Conservation (phyloP, 2,113 vertebrate genomes). For the Melozone crissalis region DNA sequence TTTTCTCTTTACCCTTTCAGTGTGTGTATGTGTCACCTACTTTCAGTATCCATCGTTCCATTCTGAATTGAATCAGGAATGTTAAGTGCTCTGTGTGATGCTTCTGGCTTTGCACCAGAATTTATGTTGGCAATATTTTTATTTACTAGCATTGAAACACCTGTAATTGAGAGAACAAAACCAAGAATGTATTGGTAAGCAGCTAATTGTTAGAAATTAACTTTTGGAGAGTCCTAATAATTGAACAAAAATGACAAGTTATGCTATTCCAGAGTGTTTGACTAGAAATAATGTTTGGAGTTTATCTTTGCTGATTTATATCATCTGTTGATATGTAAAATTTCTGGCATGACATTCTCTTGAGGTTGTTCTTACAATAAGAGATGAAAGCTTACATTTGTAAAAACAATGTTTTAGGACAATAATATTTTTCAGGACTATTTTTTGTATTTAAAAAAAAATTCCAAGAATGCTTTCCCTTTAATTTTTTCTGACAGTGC, state of each 20-base stretch:
- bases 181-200: background rate
- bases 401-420: background rate
- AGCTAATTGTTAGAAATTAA: background rate
- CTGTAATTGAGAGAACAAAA: background rate
- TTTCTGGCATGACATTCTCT: background rate
- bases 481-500: background rate
- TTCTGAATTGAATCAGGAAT: background rate
- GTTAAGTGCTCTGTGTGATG: background rate
- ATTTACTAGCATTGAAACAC: slow-evolving; percentile 5
- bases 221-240: background rate
- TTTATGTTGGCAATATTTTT: background rate
- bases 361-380: background rate
- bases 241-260: background rate
- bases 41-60: background rate
- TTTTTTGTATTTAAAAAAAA: background rate
- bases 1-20: background rate
- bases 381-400: background rate
- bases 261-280: background rate
- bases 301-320: background rate
- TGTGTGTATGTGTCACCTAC: background rate
- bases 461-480: background rate
- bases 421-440: background rate
- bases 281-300: background rate
- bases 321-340: background rate
- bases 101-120: slow-evolving; percentile 1